Evolutionary conservation across 2,797 vertebrate species (phyloP).

Genomic region (Lemur catta): DNA sequence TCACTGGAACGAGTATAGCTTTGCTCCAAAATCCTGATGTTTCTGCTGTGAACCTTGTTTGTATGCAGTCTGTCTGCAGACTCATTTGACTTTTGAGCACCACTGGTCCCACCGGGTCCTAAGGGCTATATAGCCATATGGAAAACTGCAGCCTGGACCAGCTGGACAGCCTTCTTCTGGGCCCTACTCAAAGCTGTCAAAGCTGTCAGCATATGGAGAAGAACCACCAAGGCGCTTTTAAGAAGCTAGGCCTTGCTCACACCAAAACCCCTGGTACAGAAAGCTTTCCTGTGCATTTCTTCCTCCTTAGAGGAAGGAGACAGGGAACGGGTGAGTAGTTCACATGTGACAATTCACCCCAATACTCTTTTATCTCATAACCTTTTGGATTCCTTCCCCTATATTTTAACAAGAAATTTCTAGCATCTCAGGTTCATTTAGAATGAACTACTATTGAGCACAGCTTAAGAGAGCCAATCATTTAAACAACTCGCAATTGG

Average conservation of each 20-base stretch:
- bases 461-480: background rate
- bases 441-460: background rate
- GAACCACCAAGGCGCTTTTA: background rate
- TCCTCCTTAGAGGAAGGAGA: background rate
- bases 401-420: background rate
- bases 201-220: background rate
- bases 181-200: background rate
- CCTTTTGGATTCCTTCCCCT: background rate
- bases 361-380: background rate
- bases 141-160: background rate
- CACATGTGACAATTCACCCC: background rate
- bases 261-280: background rate
- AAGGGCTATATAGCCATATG: background rate
- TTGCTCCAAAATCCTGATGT: background rate
- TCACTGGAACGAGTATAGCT: background rate
- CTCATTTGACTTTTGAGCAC: slow-evolving; percentile 2
- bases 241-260: background rate
- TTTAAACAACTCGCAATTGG: background rate
- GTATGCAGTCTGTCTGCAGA: background rate
- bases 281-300: background rate
- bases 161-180: background rate
- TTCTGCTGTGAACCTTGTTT: background rate
- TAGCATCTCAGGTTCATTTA: background rate
- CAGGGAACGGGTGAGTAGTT: background rate
- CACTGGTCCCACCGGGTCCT: background rate